Conservation (phyloP, 1,140 invertebrate species). For the Polypedilum pembai region DNA sequence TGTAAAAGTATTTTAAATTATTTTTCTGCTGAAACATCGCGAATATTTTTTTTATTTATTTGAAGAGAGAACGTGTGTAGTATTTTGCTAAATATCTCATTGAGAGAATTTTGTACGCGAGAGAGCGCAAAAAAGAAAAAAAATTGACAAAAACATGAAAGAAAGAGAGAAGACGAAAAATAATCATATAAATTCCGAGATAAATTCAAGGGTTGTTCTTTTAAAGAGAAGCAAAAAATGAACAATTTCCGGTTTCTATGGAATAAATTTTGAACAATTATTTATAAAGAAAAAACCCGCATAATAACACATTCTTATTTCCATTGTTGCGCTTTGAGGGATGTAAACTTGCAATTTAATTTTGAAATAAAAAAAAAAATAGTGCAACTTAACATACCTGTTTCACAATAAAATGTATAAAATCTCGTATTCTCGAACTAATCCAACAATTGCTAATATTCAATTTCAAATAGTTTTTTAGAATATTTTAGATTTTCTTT, state of each 20-base stretch:
- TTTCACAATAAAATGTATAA: not conserved
- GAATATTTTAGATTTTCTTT: not conserved
- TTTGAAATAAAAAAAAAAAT: not conserved
- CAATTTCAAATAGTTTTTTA: not conserved
- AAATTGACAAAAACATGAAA: not conserved
- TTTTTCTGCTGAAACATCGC: no score
- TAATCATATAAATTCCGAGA: not conserved
- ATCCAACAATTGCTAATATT: not conserved
- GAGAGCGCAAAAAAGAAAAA: not conserved
- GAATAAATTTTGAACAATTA: conserved; percentile 8
- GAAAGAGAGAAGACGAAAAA: not conserved
- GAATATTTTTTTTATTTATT: no score
- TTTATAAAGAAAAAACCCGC: not conserved
- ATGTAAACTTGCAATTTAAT: conserved; percentile 20
- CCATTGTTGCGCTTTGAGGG: not conserved
- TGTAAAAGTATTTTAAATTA: no score
- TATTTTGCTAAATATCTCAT: no score
- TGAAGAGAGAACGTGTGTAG: no score
- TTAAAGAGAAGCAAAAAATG: conserved; percentile 3
- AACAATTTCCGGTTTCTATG: conserved; percentile 22
- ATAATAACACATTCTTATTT: not conserved
- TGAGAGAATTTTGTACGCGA: no score
- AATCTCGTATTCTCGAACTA: conserved; percentile 5
- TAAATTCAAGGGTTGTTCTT: not conserved
- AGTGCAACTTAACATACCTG: conserved; percentile 16